Percentiles rank a stretch among this genome's conserved stretches.
These are phyloP conservation scores for Brotula barbata DNA, from an alignment of 2,797 vertebrate genomes.

Conservation along the genomic window DNA sequence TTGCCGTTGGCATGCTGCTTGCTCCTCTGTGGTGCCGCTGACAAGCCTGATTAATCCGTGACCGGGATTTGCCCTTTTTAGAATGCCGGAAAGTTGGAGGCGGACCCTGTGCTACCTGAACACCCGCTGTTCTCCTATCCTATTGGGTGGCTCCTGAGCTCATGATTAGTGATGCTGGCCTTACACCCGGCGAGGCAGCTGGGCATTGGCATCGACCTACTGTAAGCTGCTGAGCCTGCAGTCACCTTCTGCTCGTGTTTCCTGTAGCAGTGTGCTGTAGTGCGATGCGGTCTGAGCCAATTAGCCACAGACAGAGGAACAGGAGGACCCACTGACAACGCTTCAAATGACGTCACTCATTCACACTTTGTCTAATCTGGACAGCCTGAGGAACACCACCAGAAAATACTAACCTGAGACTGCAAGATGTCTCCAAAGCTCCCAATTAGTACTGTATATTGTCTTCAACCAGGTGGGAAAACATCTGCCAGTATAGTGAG, in stretches of 20 bases:
- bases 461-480: no score
- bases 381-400: no score
- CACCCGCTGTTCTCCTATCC: slow-evolving; percentile 38
- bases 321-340: slow-evolving; percentile 10
- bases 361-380: no score
- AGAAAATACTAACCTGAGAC: neutral
- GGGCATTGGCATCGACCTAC: slow-evolving; percentile 18
- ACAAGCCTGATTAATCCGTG: slow-evolving; percentile 39
- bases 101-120: slow-evolving; percentile 10
- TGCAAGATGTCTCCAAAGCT: no score
- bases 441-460: no score
- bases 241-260: slow-evolving; percentile 21
- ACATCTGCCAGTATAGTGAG: no score
- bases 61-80: slow-evolving; percentile 44
- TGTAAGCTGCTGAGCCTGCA: slow-evolving; percentile 5
- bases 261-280: neutral
- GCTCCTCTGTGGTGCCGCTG: slow-evolving; percentile 4
- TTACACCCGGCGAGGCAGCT: slow-evolving; percentile 1
- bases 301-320: slow-evolving; percentile 14
- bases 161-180: slow-evolving; percentile 18
- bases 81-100: slow-evolving; percentile 22
- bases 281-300: slow-evolving; percentile 33
- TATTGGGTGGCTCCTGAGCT: slow-evolving; percentile 34
- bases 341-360: slow-evolving; percentile 29
- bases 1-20: slow-evolving; percentile 8